Base-by-base conservation (phyloP, 1,140 invertebrate species). In the Tetramorium parvispinum region DNA sequence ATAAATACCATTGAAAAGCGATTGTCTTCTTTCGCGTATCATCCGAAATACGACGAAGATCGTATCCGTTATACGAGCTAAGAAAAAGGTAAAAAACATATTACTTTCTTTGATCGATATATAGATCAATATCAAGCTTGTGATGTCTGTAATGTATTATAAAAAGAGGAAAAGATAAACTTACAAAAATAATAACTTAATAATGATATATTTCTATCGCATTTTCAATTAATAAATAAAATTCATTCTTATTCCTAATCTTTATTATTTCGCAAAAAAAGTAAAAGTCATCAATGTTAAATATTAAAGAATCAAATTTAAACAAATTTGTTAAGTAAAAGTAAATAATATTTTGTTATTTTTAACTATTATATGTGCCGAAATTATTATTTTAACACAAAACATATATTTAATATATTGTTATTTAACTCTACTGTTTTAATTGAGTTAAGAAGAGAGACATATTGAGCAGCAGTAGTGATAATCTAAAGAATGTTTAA, bases 1-100 rank as follows among this genome's bases (percentile, higher is more conserved):
- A 89, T 89, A 89, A 89, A 78, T 88, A 75, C 65, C 43, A 61
- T 49, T 63, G 46, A 75, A 21, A 81, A 81, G 40, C 21, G 21
- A 46, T 68, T 73, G 78, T 87, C 85, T 75, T 70, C 24, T 75
- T 83, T 87, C 61, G 32, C 43, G 27, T 46, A 83, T 76, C 78
- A 65, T 66, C 49, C 24, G 24, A 32, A 61, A 21, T 57, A 68
- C 40, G 40, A 68, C 63, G 27, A 68, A 75, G 70, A 68, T 13
- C 37, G 21, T 87, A 81, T 79, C 71, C 73, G 63, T 83, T 75
- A 83, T 61, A 32, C 43, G 70, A 16, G 16, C 10, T 61, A 49
- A 3, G 24, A 75, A 46, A 73, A 76, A 75, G 16, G 5, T 82
- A 24, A 37, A 59, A 83, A 65, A 83, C 11, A 2, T 83, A 46